Evolutionary conservation across 2,113 vertebrate species (phyloP).

Genomic region (Nibea coibor): DNA sequence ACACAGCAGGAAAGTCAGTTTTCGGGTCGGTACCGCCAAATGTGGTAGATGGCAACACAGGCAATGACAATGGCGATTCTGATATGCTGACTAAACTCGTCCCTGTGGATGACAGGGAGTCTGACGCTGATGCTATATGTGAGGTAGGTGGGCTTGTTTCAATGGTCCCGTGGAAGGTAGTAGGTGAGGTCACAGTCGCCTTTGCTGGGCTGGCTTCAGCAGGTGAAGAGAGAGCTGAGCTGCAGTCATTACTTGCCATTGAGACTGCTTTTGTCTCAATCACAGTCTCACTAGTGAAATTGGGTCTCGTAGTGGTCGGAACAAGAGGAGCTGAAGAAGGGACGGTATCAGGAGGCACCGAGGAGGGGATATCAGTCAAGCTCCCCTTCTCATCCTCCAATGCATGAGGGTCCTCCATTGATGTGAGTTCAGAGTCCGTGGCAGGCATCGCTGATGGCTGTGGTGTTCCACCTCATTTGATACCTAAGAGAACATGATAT

Average conservation of each 20-base stretch:
- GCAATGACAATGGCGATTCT: neutral
- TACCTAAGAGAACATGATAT: conserved; percentile 37
- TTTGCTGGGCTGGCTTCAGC: conserved; percentile 72
- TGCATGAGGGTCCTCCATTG: conserved; percentile 50
- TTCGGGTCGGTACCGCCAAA: neutral
- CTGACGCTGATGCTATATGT: conserved; percentile 56
- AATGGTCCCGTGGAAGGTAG: neutral
- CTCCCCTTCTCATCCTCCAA: conserved; percentile 32
- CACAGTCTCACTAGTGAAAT: conserved; percentile 32
- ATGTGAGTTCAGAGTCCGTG: conserved; percentile 29
- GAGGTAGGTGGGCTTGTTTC: conserved; percentile 59
- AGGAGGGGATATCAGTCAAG: neutral
- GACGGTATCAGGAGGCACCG: conserved; percentile 50
- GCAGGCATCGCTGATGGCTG: conserved; percentile 40
- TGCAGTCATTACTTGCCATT: conserved; percentile 53
- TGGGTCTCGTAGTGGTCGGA: conserved; percentile 82
- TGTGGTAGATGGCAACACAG: neutral
- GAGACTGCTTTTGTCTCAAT: conserved; percentile 60
- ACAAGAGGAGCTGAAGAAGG: conserved; percentile 62
- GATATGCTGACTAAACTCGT: neutral
- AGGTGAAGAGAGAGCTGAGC: conserved; percentile 51
- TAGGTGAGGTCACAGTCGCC: conserved; percentile 18
- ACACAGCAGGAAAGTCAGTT: conserved; percentile 11
- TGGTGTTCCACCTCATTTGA: conserved; percentile 40
- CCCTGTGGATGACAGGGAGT: conserved; percentile 19